Evolutionary conservation across 2,888 invertebrate genomes (phyloP).

Genomic region (Sphaeridia pumilis): DNA sequence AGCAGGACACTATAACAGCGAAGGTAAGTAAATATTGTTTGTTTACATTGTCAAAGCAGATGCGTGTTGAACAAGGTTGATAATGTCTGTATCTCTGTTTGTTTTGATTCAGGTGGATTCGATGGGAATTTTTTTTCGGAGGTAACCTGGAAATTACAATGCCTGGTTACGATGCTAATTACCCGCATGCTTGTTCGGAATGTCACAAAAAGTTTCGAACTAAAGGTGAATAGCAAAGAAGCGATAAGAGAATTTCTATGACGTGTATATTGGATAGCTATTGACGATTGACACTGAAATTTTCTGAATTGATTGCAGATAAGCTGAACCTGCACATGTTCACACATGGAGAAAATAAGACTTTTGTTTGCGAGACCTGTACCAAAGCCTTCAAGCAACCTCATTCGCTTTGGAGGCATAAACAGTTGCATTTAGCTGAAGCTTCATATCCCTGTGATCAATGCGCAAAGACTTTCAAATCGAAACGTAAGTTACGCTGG

Average conservation of each 20-base stretch:
- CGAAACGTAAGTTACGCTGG: constrained; percentile 7
- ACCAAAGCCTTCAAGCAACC: constrained; percentile 13
- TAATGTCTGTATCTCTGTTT: too few relatives aligned
- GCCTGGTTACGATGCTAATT: background rate
- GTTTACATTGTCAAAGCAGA: too few relatives aligned
- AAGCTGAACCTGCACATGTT: constrained; percentile 10
- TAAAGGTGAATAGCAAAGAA: constrained; percentile 3
- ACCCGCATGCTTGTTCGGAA: constrained; percentile 8
- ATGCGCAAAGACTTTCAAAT: constrained; percentile 8
- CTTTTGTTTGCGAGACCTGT: constrained; percentile 11
- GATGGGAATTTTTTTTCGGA: too few relatives aligned
- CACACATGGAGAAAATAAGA: constrained; percentile 11
- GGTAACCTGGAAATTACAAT: too few relatives aligned
- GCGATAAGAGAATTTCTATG: background rate
- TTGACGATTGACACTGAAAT: background rate
- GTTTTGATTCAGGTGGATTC: too few relatives aligned
- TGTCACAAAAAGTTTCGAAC: constrained; percentile 13
- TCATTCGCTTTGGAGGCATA: constrained; percentile 9
- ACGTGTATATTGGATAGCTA: background rate
- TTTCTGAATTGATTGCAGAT: constrained; percentile 3
- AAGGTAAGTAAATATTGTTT: too few relatives aligned
- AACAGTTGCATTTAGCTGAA: constrained; percentile 8
- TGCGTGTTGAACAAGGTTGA: too few relatives aligned
- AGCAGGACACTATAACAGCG: too few relatives aligned
- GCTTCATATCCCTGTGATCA: constrained; percentile 5